Conservation (phyloP, 2,113 vertebrate genomes). For the Mus spicilegus region DNA sequence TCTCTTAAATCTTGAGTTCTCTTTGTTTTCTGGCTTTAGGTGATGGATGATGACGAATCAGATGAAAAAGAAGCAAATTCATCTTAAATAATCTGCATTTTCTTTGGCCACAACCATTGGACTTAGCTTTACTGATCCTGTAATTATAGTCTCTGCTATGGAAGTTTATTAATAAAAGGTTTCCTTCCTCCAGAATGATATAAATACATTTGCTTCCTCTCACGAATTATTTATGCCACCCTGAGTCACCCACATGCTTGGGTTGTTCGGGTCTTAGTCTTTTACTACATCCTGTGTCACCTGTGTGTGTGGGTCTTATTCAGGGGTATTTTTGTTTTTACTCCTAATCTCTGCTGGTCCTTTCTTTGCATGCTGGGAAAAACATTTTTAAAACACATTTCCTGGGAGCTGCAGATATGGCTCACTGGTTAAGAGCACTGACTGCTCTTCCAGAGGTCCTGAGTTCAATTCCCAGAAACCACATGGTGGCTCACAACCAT, state of each 20-base stretch:
- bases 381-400: slow-evolving; percentile 60
- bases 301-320: slow-evolving; percentile 48
- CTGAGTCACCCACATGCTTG: background rate
- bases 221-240: slow-evolving; percentile 55
- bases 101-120: slow-evolving; percentile 44
- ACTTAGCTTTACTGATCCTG: slow-evolving; percentile 63
- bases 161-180: slow-evolving; percentile 68
- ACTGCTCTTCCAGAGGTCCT: no score
- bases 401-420: no score
- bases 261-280: background rate
- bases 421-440: no score
- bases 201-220: slow-evolving; percentile 60
- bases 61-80: slow-evolving; percentile 87
- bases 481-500: no score
- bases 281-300: no score
- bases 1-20: slow-evolving; percentile 61
- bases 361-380: slow-evolving; percentile 59
- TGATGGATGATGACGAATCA: slow-evolving; percentile 87
- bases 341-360: slow-evolving; percentile 60
- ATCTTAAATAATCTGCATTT: slow-evolving; percentile 78
- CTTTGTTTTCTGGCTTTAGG: slow-evolving; percentile 83
- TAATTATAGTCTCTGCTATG: slow-evolving; percentile 54
- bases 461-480: no score
- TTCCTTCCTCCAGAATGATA: slow-evolving; percentile 61
- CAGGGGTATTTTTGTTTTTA: slow-evolving; percentile 76